Conservation (phyloP, 2,888 invertebrate species). For the Ophioninae sp. region DNA sequence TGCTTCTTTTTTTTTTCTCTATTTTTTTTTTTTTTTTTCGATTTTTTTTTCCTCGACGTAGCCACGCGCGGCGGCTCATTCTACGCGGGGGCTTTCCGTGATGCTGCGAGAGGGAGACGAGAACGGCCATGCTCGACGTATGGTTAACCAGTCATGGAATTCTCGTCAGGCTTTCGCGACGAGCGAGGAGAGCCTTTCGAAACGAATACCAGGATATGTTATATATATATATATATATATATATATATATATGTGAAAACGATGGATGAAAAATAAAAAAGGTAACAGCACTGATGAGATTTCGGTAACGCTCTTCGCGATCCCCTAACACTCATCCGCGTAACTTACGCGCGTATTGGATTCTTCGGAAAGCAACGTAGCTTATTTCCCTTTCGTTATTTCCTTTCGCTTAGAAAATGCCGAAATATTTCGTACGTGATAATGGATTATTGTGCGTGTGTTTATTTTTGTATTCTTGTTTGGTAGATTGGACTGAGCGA, state of each 20-base stretch:
- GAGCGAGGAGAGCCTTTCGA: conserved; percentile 33
- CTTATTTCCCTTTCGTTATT: too few species aligned
- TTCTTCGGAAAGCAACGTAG: too few species aligned
- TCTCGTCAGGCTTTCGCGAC: conserved; percentile 42
- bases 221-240: too few species aligned
- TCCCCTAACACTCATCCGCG: too few species aligned
- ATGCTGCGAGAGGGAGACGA: conserved; percentile 40
- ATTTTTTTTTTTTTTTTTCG: too few species aligned
- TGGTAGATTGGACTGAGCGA: too few species aligned
- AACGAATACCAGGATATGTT: conserved; percentile 4
- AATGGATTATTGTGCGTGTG: too few species aligned
- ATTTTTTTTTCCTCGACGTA: conserved; percentile 15
- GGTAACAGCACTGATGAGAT: neutral
- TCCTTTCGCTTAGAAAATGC: too few species aligned
- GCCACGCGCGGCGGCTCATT: conserved; percentile 29
- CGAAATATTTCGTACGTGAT: too few species aligned
- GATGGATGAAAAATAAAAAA: neutral
- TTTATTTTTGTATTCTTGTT: too few species aligned
- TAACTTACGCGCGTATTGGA: too few species aligned
- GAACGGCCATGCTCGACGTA: conserved; percentile 46
- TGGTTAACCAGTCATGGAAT: conserved; percentile 63
- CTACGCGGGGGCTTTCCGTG: conserved; percentile 40
- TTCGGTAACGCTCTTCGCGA: neutral
- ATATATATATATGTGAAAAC: neutral
- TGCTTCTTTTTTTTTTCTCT: too few species aligned